phyloP scores from a whole-genome alignment of 2,888 invertebrate genomes.

The Tetranychus truncatus region DNA sequence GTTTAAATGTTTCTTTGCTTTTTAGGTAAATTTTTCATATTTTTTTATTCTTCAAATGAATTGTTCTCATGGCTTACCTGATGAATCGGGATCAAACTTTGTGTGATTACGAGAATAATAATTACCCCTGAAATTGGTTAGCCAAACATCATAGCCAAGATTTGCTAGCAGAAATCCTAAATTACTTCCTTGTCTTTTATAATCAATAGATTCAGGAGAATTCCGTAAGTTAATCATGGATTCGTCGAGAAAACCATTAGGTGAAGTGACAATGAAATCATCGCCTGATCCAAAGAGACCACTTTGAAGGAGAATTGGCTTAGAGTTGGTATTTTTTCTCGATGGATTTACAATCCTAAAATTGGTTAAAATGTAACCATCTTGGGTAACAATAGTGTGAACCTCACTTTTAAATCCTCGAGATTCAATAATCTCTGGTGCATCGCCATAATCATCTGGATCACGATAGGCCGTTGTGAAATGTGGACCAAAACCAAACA shows the following conservation, averaged over 20 bases:
- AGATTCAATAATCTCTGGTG: slow-evolving; percentile 2
- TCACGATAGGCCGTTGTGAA: too few relatives aligned
- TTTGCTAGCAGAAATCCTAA: background rate
- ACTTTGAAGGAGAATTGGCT: background rate
- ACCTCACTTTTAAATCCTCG: background rate
- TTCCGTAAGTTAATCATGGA: background rate
- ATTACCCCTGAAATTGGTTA: slow-evolving; percentile 3
- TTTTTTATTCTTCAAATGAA: background rate
- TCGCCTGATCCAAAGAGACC: background rate
- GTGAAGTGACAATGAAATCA: background rate
- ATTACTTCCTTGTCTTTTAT: background rate
- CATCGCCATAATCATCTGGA: background rate
- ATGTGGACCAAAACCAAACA: too few relatives aligned
- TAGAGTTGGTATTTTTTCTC: background rate
- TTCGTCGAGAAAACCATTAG: background rate
- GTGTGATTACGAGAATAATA: background rate
- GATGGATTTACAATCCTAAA: background rate
- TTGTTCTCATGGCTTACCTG: background rate
- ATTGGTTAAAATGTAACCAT: slow-evolving; percentile 7
- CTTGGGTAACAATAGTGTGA: background rate
- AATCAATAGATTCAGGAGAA: background rate
- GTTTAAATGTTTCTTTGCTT: background rate
- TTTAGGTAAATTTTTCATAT: background rate
- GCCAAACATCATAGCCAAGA: slow-evolving; percentile 3
- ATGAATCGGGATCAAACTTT: background rate